phyloP scores from a whole-genome alignment of 2,888 invertebrate species.

The Leucoptera coffeella region DNA sequence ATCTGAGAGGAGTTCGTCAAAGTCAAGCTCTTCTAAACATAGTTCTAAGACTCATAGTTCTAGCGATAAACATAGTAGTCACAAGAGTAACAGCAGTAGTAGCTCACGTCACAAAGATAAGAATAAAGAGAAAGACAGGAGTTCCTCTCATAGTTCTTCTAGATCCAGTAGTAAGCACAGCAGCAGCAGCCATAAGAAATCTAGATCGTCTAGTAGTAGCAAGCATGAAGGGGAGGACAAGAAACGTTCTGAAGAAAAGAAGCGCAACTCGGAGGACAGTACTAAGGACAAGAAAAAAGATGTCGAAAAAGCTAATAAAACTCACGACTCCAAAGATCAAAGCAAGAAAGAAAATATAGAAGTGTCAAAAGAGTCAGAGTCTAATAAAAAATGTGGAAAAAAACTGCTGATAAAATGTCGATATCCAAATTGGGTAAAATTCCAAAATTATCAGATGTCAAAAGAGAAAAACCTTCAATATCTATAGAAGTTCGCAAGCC shows the following conservation, averaged over 20 bases:
- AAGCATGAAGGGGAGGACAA: conserved; percentile 7
- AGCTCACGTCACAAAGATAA: conserved; percentile 29
- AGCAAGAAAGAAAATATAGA: too few species aligned
- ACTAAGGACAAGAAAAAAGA: conserved; percentile 22
- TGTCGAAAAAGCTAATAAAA: conserved; percentile 52
- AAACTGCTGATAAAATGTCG: conserved; percentile 59
- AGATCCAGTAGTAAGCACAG: conserved; percentile 24
- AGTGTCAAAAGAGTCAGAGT: conserved; percentile 35
- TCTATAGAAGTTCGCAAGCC: conserved; percentile 75
- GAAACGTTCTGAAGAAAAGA: conserved; percentile 7
- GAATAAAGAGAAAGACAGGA: conserved; percentile 14
- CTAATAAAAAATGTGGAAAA: conserved; percentile 48
- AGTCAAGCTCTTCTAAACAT: conserved; percentile 22
- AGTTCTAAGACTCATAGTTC: conserved; percentile 23
- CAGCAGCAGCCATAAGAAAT: conserved; percentile 20
- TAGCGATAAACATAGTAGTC: conserved; percentile 22
- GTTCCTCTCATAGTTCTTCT: conserved; percentile 22
- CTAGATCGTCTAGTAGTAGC: conserved; percentile 20
- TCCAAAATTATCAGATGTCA: conserved; percentile 60
- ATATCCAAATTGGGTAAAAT: conserved; percentile 73
- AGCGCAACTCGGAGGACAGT: conserved; percentile 13
- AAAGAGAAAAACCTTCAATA: conserved; percentile 69
- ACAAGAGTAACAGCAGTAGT: conserved; percentile 24
- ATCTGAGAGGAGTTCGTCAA: conserved; percentile 15
- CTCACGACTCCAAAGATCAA: conserved; percentile 58